Evolutionary conservation across 2,888 invertebrate species (phyloP), one percentile per base, ranked within the genome.

Genomic region (Trichacis sp.): DNA sequence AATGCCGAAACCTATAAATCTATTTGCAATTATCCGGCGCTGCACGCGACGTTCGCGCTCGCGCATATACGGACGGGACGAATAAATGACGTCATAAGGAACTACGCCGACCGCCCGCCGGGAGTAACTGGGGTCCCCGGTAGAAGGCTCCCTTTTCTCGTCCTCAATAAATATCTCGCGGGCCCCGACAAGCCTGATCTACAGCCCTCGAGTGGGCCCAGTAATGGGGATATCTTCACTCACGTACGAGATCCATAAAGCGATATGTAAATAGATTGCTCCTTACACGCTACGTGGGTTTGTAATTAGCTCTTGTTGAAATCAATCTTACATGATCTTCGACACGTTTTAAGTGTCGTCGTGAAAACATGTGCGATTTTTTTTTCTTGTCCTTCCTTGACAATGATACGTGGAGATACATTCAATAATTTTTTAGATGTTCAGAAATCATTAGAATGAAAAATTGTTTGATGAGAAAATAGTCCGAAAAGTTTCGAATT

Each of bases 1-100:
- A 59, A 52, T 46, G 65, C 62, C 65, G 66, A 63, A 72, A 69
- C 72, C 77, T 75, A 83, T 83, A 83, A 83, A 83, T 83, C 82
- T 81, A 72, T 81, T 83, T 80, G 83, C 80, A 83, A 83, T 83
- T 83, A 83, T 81, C 78, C 66, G 57, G 67, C 73, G 69, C 74
- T 73, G 77, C 83, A 76, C 77, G 78, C 77, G 76, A 76, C 73
- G 70, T 19, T 52, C 52, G 17, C 20, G 46, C 54, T 43, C 45
- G 18, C 18, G 43, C n/a, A n/a, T n/a, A n/a, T n/a, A 43, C 2
- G 47, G 60, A 55, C 30, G 38, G 64, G 64, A 66, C 71, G 73
- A 68, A 72, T 76, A 70, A 74, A 73, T 76, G 77, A 76, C 75
- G 77, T 77, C 75, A 77, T 71, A 71, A 75, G 79, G 71, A 76